Conservation (phyloP, 2,888 invertebrate species). For the Nemotelus nigrinus region DNA sequence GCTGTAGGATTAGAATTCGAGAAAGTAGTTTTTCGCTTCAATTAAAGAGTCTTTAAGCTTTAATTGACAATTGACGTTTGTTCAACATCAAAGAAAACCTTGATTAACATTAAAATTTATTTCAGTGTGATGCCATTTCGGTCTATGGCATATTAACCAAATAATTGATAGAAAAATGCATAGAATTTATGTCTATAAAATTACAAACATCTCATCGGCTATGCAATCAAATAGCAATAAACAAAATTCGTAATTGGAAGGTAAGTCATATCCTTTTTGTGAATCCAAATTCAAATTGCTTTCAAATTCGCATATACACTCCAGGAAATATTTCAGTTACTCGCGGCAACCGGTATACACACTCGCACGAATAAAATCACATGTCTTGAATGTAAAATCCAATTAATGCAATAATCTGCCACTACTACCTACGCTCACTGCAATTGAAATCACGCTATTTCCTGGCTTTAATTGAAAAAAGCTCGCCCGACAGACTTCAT, state of each 20-base stretch:
- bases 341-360: slow-evolving; percentile 10
- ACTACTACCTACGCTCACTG: neutral
- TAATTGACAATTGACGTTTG: no score
- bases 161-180: no score
- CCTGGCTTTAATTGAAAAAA: slow-evolving; percentile 39
- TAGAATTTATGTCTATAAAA: no score
- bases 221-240: no score
- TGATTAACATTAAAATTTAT: no score
- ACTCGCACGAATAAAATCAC: neutral
- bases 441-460: slow-evolving; percentile 34
- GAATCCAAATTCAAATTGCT: slow-evolving; percentile 43
- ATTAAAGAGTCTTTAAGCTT: no score
- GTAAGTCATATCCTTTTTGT: slow-evolving; percentile 37
- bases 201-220: no score
- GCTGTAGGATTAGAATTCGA: no score
- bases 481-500: neutral
- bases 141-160: no score
- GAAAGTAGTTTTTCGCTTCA: no score
- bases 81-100: no score
- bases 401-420: slow-evolving; percentile 20
- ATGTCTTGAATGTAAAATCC: neutral
- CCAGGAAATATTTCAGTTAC: slow-evolving; percentile 6
- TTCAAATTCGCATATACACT: slow-evolving; percentile 20
- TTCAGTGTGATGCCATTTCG: no score
- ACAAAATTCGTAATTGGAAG: neutral